Percentiles rank a stretch among this genome's conserved stretches.
phyloP scores from a whole-genome alignment of 2,113 vertebrate genomes.

The Dasyurus viverrinus region DNA sequence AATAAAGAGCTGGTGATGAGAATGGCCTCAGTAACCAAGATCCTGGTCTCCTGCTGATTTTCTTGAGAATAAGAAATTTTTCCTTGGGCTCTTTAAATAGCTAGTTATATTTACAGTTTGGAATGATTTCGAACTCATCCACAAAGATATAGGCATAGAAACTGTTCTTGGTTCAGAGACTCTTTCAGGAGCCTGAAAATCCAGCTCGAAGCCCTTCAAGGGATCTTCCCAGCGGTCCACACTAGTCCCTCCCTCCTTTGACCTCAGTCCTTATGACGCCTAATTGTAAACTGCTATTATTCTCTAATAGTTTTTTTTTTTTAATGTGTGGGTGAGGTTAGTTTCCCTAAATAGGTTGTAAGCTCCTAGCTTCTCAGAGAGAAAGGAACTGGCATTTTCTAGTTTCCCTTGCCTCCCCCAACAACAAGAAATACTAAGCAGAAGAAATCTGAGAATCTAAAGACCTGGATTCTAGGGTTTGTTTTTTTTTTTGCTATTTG shows the following conservation, averaged over 20 bases:
- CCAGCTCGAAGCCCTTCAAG: background rate
- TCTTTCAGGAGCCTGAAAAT: background rate
- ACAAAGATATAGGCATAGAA: background rate
- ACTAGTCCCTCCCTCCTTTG: background rate
- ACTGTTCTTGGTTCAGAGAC: background rate
- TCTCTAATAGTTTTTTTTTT: background rate
- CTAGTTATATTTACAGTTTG: background rate
- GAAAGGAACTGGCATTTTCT: background rate
- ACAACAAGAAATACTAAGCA: background rate
- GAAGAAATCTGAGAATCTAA: background rate
- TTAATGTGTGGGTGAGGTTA: background rate
- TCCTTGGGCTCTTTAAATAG: background rate
- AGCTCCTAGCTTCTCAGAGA: background rate
- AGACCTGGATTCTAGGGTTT: background rate
- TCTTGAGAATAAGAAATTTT: background rate
- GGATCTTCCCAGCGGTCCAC: background rate
- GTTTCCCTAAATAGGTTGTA: background rate
- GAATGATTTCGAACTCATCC: background rate
- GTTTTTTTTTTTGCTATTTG: background rate
- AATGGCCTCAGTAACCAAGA: background rate
- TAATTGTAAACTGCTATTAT: background rate
- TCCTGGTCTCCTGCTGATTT: background rate
- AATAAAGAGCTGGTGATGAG: background rate
- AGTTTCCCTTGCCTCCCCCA: background rate
- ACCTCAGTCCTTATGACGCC: background rate